These are phyloP conservation scores for Menura novaehollandiae DNA, from an alignment of 2,113 vertebrate species.

Conservation along the genomic window DNA sequence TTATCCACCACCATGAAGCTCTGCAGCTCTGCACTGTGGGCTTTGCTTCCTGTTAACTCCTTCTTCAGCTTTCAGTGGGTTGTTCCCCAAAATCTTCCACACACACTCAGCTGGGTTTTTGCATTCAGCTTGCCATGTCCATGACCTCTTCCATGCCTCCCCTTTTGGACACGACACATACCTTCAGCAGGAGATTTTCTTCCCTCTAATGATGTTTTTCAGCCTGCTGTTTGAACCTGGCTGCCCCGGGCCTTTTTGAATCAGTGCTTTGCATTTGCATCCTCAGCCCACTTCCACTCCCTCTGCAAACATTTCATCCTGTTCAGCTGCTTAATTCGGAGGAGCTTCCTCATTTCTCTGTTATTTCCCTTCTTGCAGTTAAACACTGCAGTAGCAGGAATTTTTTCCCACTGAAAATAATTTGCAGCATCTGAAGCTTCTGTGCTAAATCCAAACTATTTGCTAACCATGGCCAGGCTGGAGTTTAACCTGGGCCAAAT, in stretches of 20 bases:
- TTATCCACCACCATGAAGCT: not conserved
- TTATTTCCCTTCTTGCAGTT: not conserved
- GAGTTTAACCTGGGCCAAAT: not conserved
- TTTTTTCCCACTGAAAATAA: not conserved
- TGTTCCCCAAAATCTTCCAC: not conserved
- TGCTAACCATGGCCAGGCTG: not conserved
- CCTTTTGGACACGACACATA: fast-evolving
- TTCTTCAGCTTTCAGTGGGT: not conserved
- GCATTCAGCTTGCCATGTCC: fast-evolving
- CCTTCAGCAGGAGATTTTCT: not conserved
- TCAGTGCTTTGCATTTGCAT: not conserved
- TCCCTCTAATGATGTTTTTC: not conserved
- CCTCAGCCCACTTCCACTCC: not conserved
- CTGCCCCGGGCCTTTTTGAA: not conserved
- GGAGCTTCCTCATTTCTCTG: slow-evolving; percentile 11
- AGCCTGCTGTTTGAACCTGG: not conserved
- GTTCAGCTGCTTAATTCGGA: not conserved
- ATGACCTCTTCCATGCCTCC: not conserved
- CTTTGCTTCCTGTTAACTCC: not conserved
- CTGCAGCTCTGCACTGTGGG: not conserved
- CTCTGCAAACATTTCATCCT: not conserved
- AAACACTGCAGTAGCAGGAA: not conserved
- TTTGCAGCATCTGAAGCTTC: not conserved
- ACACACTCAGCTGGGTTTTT: fast-evolving
- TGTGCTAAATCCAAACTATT: not conserved